Conservation (phyloP, 2,888 invertebrate genomes). For the Blera fallax region DNA sequence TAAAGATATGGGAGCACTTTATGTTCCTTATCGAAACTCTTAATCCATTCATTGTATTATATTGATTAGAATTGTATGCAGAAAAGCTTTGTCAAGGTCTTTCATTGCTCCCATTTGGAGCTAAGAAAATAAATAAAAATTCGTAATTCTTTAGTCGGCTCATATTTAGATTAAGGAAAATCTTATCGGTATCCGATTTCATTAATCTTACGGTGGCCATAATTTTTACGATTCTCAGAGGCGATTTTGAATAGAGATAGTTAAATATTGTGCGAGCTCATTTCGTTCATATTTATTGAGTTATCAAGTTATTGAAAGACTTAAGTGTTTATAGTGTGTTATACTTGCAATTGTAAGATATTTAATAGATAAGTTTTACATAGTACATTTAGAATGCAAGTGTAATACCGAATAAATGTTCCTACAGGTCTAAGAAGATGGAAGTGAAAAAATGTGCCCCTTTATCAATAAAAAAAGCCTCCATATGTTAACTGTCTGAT, state of each 20-base stretch:
- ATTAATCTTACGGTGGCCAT: background rate
- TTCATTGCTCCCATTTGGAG: background rate
- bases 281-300: background rate
- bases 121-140: background rate
- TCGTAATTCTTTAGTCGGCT: background rate
- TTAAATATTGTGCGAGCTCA: background rate
- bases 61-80: background rate
- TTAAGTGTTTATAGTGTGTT: background rate
- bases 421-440: too few relatives aligned
- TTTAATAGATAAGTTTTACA: too few relatives aligned
- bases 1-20: background rate
- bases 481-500: too few relatives aligned
- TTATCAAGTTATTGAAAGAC: background rate
- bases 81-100: background rate
- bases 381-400: too few relatives aligned
- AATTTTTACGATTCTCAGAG: background rate
- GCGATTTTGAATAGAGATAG: background rate
- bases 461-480: too few relatives aligned
- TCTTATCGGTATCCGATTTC: conserved; percentile 3
- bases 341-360: background rate
- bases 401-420: too few relatives aligned
- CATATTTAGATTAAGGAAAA: background rate
- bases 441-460: too few relatives aligned
- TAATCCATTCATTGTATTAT: background rate
- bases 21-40: background rate